A percentile compares a stretch with the other conserved stretches of the same genome.
phyloP scores from a whole-genome alignment of 92 coral and sea anemone genomes.

The Metridium senile region DNA sequence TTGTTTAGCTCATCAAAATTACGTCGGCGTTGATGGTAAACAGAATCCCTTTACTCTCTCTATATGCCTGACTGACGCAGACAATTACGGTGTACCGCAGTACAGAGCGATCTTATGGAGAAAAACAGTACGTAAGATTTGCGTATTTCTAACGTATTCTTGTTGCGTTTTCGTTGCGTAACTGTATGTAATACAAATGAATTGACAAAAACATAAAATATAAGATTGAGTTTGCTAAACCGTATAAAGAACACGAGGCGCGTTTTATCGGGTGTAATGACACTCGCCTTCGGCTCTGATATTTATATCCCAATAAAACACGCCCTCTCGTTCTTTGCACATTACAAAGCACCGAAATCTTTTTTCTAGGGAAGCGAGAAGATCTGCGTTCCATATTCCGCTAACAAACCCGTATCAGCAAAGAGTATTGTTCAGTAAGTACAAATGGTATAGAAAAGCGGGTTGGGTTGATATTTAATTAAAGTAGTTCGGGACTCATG shows the following conservation, averaged over 20 bases:
- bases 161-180: no score
- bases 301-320: no score
- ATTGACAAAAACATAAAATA: no score
- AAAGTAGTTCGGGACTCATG: no score
- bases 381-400: conserved; percentile 89
- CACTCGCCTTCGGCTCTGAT: no score
- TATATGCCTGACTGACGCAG: conserved; percentile 93
- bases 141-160: neutral
- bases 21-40: conserved; percentile 83
- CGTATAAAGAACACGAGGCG: no score
- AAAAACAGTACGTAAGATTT: conserved; percentile 72
- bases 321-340: no score
- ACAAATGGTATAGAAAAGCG: no score
- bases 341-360: neutral
- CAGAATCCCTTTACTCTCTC: conserved; percentile 86
- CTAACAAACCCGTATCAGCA: conserved; percentile 86
- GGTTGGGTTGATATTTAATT: no score
- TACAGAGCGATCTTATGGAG: conserved; percentile 94
- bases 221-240: no score
- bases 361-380: conserved; percentile 85
- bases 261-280: no score
- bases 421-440: conserved; percentile 89
- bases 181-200: no score
- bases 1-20: conserved; percentile 89
- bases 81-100: conserved; percentile 92